A percentile compares a stretch with the other conserved stretches of the same genome.
Conservation (phyloP, 1,140 invertebrate genomes). For the roundworm (Caenorhabditis elegans) region WBcel235 BX284602.5:12804501-12805000, state of each 20-base stretch:
- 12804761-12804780: neutral
- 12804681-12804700: too few species aligned
- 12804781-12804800: too few species aligned
- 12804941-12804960: neutral
- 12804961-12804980: conserved; percentile 4
- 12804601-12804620: too few species aligned
- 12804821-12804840: conserved; percentile 50
- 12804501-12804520: conserved; percentile 63
- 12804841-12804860: conserved; percentile 61
- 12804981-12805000: neutral
- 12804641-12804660: too few species aligned
- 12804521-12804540: conserved; percentile 51
- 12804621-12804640: too few species aligned
- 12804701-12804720: too few species aligned
- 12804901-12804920: neutral
- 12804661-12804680: too few species aligned
- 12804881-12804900: conserved; percentile 43
- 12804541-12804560: conserved; percentile 49
- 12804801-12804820: too few species aligned
- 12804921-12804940: neutral
- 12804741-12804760: too few species aligned
- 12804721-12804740: too few species aligned
- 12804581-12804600: too few species aligned
- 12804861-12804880: conserved; percentile 63
- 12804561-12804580: too few species aligned